Base-by-base conservation (phyloP, 2,888 invertebrate genomes). In the Morpho deidamia region DNA sequence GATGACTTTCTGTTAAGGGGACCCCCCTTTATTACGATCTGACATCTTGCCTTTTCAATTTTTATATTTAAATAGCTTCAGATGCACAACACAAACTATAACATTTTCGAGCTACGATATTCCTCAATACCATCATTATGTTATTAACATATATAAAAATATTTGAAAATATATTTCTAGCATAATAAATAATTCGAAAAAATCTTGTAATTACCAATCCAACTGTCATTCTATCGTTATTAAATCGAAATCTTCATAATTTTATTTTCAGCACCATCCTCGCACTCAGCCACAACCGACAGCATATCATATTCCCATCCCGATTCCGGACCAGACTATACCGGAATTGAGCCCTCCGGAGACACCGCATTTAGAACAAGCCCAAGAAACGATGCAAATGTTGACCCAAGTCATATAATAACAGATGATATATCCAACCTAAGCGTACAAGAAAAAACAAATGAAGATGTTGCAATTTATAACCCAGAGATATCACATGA, bases 321-420 rank as follows among this genome's bases (percentile, higher is more conserved):
- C 83, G 60, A 64, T 70, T 52, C 81, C 82, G 61, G 88, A 87
- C 76, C 71, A 72, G 69, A 79, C 74, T 44, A 86, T 88, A 42
- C 85, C 86, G 47, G 88, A 86, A 66, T 61, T 84, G 74, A 85
- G 75, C 55, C 89, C 89, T 12, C 86, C 84, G 59, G 81, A 79
- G 49, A 81, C 83, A 1, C 86, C 82, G 40, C 72, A 70, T 61
- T 67, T 69, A 47, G 69, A 69, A 64, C 72, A 69, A 65, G 72
- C 72, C 64, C 55, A 71, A 60, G 63, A 53, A 55, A 67, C 75
- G 35, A 60, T 71, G 60, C 68, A 67, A 58, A 70, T 71, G 47
- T 65, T 67, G 55, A 59, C 66, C 59, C 74, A 70, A 52, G 62
- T 55, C 57, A 73, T 57, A 66, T 72, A 71, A 57, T 71, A 61